Conservation (phyloP, 2,797 vertebrate species). For the Takifugu rubripes region DNA sequence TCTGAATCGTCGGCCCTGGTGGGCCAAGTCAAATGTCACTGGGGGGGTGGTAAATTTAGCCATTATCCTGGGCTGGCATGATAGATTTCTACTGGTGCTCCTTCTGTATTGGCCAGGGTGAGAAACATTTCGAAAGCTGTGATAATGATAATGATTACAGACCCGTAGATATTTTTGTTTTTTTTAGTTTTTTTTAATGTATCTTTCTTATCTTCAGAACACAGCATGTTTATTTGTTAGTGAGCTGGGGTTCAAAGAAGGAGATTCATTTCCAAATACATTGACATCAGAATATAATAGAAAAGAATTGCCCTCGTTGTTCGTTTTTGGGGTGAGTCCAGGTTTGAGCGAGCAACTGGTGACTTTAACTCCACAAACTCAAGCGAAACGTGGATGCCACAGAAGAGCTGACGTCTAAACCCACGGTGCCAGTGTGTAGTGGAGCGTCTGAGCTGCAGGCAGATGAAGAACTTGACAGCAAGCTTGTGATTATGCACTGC, state of each 20-base stretch:
- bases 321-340: too few relatives aligned
- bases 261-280: neutral
- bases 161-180: too few relatives aligned
- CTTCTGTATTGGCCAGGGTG: too few relatives aligned
- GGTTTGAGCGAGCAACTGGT: too few relatives aligned
- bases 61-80: neutral
- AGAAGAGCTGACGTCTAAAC: neutral
- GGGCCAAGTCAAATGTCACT: neutral
- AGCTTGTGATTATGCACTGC: conserved; percentile 37
- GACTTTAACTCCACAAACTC: neutral
- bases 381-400: neutral
- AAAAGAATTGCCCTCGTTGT: too few relatives aligned
- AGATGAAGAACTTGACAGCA: conserved; percentile 40
- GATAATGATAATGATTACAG: too few relatives aligned
- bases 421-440: neutral
- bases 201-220: too few relatives aligned
- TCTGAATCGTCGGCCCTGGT: neutral
- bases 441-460: conserved; percentile 26
- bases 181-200: too few relatives aligned
- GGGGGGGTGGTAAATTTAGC: neutral
- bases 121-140: too few relatives aligned
- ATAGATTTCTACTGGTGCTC: neutral
- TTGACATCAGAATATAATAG: too few relatives aligned
- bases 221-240: too few relatives aligned
- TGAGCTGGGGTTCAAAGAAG: too few relatives aligned